Evolutionary conservation across 2,888 invertebrate species (phyloP), one percentile per base, ranked within the genome.

Genomic region (Ariolimax columbianus): DNA sequence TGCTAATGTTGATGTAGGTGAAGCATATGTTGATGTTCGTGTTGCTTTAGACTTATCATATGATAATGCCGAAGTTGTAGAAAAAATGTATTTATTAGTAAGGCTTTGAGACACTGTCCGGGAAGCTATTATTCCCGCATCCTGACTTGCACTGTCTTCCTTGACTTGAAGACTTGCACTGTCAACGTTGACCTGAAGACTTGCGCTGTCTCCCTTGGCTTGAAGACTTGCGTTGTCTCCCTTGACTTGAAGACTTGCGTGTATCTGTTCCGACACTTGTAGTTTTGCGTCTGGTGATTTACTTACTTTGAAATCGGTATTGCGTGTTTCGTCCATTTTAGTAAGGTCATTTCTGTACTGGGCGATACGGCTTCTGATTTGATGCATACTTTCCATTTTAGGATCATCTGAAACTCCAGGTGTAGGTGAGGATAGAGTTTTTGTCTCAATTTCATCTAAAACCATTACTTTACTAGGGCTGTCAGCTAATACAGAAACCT

Each of bases 311-410:
- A 30, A 17, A 1, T 47, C 26, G 0, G 43, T 30, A 14, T 73
- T 26, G 26, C n/a, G 43, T 30, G n/a, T n/a, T 17, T 43, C 33
- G 36, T 77, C 36, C 33, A 36, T 77, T 55, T 51, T 77, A 23
- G 77, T 77, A 14, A 77, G 77, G 33, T 77, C 77, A 55, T 33
- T 77, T 55, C 55, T 77, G 36, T 55, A 77, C 23, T 77, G 77
- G 11, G 38, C 77, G 19, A 77, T n/a, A 0, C 77, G 77, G 26
- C 55, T 77, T 55, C 40, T 55, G 11, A 77, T 77, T 7, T 51
- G 36, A 55, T 77, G 77, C 55, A 77, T 51, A 36, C 77, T 51
- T 33, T 77, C 77, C 2, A 33, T 4, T 36, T 2, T 77, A n/a
- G 77, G 77, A 55, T 77, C 55, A 77, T 51, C 51, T n/a, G 77